Evolutionary conservation across 2,113 vertebrate genomes (phyloP).

Genomic region (Brachirus orientalis): DNA sequence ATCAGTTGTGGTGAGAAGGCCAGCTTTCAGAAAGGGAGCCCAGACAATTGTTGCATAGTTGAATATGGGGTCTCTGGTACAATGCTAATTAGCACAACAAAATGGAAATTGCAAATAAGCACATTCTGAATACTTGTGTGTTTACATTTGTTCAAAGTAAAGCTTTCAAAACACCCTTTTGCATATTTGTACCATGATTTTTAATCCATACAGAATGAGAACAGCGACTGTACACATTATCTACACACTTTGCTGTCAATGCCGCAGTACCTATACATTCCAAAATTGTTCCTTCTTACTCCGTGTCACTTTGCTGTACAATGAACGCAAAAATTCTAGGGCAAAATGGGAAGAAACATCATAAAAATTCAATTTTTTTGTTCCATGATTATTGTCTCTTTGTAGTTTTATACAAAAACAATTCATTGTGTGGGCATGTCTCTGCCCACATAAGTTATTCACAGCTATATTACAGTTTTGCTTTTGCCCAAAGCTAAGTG

Average conservation of each 20-base stretch:
- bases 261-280: constrained; percentile 75
- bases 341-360: constrained; percentile 80
- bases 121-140: constrained; percentile 91
- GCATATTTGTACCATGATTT: constrained; percentile 97
- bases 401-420: constrained; percentile 74
- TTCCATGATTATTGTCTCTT: constrained; percentile 59
- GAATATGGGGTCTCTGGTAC: constrained; percentile 89
- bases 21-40: constrained; percentile 87
- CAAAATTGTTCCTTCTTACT: constrained; percentile 59
- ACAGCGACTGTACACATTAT: constrained; percentile 88
- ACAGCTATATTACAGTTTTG: constrained; percentile 81
- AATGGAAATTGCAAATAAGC: constrained; percentile 86
- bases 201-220: constrained; percentile 86
- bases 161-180: constrained; percentile 98
- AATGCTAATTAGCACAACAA: constrained; percentile 79
- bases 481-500: constrained; percentile 77
- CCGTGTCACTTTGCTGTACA: constrained; percentile 78
- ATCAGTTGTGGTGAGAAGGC: constrained; percentile 77
- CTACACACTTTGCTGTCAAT: constrained; percentile 85
- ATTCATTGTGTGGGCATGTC: constrained; percentile 38
- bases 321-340: constrained; percentile 77
- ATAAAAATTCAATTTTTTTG: constrained; percentile 74
- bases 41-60: constrained; percentile 97
- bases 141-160: constrained; percentile 99
- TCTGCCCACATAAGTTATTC: constrained; percentile 73